A percentile compares a stretch with the other conserved stretches of the same genome.
Evolutionary conservation across 2,113 vertebrate species (phyloP).

Genomic region (Cettia cetti): DNA sequence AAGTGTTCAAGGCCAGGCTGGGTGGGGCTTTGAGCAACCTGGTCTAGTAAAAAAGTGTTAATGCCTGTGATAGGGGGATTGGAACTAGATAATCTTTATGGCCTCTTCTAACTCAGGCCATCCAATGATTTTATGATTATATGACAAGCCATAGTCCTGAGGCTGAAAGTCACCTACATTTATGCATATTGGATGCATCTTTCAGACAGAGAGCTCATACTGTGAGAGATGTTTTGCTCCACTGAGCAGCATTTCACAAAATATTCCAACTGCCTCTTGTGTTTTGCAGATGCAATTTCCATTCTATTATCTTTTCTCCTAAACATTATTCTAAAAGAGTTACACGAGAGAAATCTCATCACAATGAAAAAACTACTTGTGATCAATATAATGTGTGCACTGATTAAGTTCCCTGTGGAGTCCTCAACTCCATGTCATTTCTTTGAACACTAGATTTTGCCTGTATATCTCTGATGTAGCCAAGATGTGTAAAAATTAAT

Average conservation of each 20-base stretch:
- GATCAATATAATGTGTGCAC: neutral
- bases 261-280: neutral
- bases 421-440: neutral
- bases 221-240: neutral
- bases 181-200: neutral
- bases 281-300: neutral
- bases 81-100: neutral
- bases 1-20: neutral
- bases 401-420: neutral
- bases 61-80: neutral
- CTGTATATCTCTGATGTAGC: neutral
- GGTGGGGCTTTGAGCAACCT: neutral
- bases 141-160: neutral
- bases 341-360: neutral
- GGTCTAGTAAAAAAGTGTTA: neutral
- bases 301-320: neutral
- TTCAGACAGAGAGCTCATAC: neutral
- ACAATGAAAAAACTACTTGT: neutral
- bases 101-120: neutral
- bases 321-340: neutral
- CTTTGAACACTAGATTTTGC: neutral
- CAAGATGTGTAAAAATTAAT: slow-evolving; percentile 29
- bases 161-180: neutral
- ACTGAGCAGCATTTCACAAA: slow-evolving; percentile 12
- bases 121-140: neutral